Evolutionary conservation across 2,888 invertebrate species (phyloP), one percentile per base, ranked within the genome.

Genomic region (Drosophila borborema): DNA sequence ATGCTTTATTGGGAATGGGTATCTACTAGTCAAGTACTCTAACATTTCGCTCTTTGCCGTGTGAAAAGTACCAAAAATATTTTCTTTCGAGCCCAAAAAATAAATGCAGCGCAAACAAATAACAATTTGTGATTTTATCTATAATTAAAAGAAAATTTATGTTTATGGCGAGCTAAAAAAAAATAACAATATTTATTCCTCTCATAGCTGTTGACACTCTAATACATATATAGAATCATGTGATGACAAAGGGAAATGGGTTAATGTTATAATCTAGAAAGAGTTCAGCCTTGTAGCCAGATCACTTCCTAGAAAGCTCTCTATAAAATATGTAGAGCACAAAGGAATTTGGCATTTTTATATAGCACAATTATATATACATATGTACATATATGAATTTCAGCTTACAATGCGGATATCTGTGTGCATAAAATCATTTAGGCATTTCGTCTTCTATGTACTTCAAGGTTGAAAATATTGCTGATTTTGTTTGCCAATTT

Each of bases 161-260:
- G 64, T 38, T 46, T 23, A 55, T 28, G n/a, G 14, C 36, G 43
- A 14, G 36, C n/a, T 9, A 36, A 34, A 54, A 40, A 23, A 51
- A 48, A n/a, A n/a, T n/a, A n/a, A n/a, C 49, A 38, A 40, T 18
- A 20, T 20, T 48, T 56, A 28, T 56, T 31, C 46, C 48, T 18
- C 41, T 9, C 31, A 28, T 20, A 45, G 73, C n/a, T n/a, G n/a
- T 74, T 77, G 74, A 72, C 74, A 74, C 53, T 54, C 53, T 20
- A 64, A 53, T 53, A 43, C n/a, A 48, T 46, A 23, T 31, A 53
- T 36, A 46, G 48, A 48, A 80, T 76, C 72, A 80, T 75, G 74
- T 78, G 79, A 75, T 60, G 64, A 69, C 41, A 64, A 65, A 64
- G 60, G 66, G 59, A 79, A 80, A 69, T 80, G 66, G 80, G 82